Base-by-base conservation (phyloP, 2,113 vertebrate species). In the Bos indicus region DNA sequence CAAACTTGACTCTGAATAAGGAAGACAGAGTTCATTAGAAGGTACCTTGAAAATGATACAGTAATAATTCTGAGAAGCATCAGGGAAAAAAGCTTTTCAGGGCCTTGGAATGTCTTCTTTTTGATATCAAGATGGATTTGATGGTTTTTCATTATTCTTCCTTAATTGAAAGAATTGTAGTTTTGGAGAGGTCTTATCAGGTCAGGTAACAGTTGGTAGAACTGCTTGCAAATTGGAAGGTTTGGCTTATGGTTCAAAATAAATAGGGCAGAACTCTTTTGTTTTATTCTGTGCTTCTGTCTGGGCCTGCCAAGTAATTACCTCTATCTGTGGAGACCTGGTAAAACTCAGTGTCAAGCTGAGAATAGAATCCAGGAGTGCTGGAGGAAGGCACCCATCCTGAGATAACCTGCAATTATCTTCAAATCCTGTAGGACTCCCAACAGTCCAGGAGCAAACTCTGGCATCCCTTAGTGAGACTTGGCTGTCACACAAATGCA, bases 241-340 rank as follows among this genome's bases (percentile, higher is more conserved):
- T 13, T 81, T 60, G 36, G 67, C 36, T 43, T 46, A n/a, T 91
- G 80, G 56, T 74, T 91, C 78, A 84, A 94, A 94, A 77, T 74
- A 96, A 94, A 43, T 52, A 86, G 88, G 52, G n/a, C 28, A 48
- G 71, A 95, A 77, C 28, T 88, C 30, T 88, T 95, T 96, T 96
- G 90, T 89, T 90, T 96, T 80, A 78, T 87, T 91, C 84, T 81
- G 21, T 95, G 51, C 89, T 94, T 97, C 86, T 98, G 33, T 94
- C 94, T 96, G 71, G 71, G 30, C 74, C 46, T 90, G 93, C 96
- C 95, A 96, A 95, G 94, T 74, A 93, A 96, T 95, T 97, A 92
- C 23, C 13, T 95, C 93, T 59, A n/a, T 89, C 60, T 90, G 6
- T 74, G 56, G 78, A 95, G 89, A 95, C 57, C 94, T 97, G 95